Percentiles rank a stretch among this genome's conserved stretches.
phyloP scores from a whole-genome alignment of 2,888 invertebrate species.

The Taenaris catops region DNA sequence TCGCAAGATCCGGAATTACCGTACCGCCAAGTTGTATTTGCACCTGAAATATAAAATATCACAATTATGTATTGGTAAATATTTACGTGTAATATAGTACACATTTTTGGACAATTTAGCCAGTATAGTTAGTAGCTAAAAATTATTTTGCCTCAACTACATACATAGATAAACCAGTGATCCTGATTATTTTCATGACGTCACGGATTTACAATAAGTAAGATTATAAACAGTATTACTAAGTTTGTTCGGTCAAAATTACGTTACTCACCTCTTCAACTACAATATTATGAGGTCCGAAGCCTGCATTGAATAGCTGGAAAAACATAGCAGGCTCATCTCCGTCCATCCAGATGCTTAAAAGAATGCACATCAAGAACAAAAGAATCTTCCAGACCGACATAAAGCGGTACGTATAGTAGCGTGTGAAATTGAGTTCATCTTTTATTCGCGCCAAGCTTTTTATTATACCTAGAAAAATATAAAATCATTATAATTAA shows the following conservation, averaged over 20 bases:
- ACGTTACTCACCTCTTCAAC: slow-evolving; percentile 84
- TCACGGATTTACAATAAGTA: no score
- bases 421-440: slow-evolving; percentile 88
- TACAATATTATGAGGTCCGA: slow-evolving; percentile 88
- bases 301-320: slow-evolving; percentile 85
- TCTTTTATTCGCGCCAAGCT: slow-evolving; percentile 88
- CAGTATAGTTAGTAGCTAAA: no score
- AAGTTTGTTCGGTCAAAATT: neutral
- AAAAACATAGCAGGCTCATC: slow-evolving; percentile 89
- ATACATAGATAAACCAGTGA: no score
- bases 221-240: no score
- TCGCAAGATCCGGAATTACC: slow-evolving; percentile 85
- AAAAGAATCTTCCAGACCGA: slow-evolving; percentile 94
- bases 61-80: no score
- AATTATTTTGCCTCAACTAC: no score
- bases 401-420: slow-evolving; percentile 94
- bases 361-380: slow-evolving; percentile 87
- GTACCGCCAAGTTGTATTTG: slow-evolving; percentile 81
- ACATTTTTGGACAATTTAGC: no score
- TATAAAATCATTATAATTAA: no score
- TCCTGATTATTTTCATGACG: no score
- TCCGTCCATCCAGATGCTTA: slow-evolving; percentile 87
- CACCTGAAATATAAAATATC: no score
- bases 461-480: slow-evolving; percentile 82
- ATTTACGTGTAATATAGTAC: no score